Percentiles rank a stretch among this genome's conserved stretches.
phyloP scores from a whole-genome alignment of 2,888 invertebrate genomes.

The Venustoraphidia nigricollis region DNA sequence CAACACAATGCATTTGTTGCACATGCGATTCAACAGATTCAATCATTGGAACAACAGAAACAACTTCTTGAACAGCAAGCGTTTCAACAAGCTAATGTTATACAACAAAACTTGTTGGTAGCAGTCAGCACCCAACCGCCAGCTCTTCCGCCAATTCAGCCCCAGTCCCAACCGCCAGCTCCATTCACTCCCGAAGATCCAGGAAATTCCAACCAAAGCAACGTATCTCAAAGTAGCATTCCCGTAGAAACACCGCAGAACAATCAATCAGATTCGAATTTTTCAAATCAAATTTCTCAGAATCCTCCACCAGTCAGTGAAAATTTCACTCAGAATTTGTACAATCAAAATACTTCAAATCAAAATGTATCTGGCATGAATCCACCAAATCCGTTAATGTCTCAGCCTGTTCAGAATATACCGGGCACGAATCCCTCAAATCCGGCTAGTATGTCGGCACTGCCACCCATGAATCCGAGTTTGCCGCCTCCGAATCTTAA shows the following conservation, averaged over 20 bases:
- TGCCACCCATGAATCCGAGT: conserved; percentile 22
- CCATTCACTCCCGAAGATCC: conserved; percentile 4
- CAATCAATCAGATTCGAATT: not conserved
- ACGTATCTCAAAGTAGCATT: conserved; percentile 1
- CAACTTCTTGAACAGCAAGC: conserved; percentile 38
- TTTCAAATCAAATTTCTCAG: conserved; percentile 5
- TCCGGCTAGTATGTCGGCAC: conserved; percentile 11
- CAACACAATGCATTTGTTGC: conserved; percentile 92
- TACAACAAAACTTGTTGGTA: conserved; percentile 1
- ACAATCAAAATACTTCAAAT: conserved; percentile 19
- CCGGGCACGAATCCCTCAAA: conserved; percentile 5
- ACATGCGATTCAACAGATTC: conserved; percentile 81
- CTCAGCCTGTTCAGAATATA: conserved; percentile 9
- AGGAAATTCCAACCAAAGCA: conserved; percentile 5
- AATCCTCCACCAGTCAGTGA: conserved; percentile 8
- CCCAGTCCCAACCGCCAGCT: conserved; percentile 14
- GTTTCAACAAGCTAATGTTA: conserved; percentile 25
- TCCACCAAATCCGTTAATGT: conserved; percentile 15
- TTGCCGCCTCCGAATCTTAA: conserved; percentile 25
- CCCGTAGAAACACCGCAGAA: not conserved
- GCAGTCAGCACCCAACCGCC: conserved; percentile 13
- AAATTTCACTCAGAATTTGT: conserved; percentile 15
- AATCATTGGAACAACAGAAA: conserved; percentile 68
- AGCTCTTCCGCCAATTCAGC: conserved; percentile 17
- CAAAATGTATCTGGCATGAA: conserved; percentile 7